Conservation (phyloP, 2,888 invertebrate genomes). For the Zele albiditarsus region DNA sequence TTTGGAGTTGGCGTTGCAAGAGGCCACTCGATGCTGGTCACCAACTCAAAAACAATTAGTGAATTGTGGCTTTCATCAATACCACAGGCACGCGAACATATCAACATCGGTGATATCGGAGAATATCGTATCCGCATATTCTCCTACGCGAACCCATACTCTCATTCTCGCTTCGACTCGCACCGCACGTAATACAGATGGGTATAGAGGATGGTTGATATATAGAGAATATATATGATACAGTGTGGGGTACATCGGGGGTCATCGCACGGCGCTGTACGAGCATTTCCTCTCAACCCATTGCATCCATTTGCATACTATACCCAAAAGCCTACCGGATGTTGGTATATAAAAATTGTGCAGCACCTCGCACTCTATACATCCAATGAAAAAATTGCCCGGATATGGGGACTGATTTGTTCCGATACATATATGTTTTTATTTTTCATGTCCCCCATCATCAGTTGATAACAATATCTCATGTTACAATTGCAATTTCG, state of each 20-base stretch:
- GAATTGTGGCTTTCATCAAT: slow-evolving; percentile 61
- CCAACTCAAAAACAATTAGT: slow-evolving; percentile 70
- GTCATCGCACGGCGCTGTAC: background rate
- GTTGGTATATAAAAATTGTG: slow-evolving; percentile 18
- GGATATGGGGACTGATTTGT: background rate
- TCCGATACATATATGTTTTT: background rate
- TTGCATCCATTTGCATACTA: slow-evolving; percentile 61
- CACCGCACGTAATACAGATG: slow-evolving; percentile 35
- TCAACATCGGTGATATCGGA: slow-evolving; percentile 32
- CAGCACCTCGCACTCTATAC: background rate
- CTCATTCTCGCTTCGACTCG: slow-evolving; percentile 22
- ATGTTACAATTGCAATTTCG: too few relatives aligned
- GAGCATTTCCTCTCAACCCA: slow-evolving; percentile 52
- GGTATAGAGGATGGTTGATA: slow-evolving; percentile 17
- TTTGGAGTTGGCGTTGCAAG: background rate
- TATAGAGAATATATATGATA: background rate
- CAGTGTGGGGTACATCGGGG: background rate
- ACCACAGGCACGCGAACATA: slow-evolving; percentile 36
- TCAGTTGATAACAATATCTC: background rate
- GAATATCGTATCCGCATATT: slow-evolving; percentile 31
- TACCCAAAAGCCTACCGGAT: slow-evolving; percentile 31
- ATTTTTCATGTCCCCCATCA: background rate
- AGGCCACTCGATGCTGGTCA: slow-evolving; percentile 38
- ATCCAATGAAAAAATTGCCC: background rate
- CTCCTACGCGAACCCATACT: slow-evolving; percentile 19